These are phyloP conservation scores for Ferdinandea cuprea DNA, from an alignment of 2,888 invertebrate species.

Conservation along the genomic window DNA sequence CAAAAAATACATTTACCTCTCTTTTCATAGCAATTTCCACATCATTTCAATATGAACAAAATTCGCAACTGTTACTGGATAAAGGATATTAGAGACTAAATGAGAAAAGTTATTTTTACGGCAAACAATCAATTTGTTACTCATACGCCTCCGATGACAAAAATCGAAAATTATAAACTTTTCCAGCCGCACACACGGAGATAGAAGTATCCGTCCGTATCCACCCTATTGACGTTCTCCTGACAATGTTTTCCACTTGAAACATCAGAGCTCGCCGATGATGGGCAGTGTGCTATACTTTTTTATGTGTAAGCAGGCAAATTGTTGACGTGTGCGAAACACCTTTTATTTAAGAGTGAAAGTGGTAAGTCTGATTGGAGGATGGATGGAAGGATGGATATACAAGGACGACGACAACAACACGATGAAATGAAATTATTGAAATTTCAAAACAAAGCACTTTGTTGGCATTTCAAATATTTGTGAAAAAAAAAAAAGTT, in stretches of 20 bases:
- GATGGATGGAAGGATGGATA: background rate
- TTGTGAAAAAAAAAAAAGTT: background rate
- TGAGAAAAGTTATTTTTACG: constrained; percentile 12
- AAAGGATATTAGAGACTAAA: constrained; percentile 15
- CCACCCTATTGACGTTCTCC: constrained; percentile 6
- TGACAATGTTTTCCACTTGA: background rate
- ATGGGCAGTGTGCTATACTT: background rate
- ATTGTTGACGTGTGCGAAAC: constrained; percentile 11
- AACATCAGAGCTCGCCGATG: background rate
- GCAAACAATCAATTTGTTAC: constrained; percentile 15
- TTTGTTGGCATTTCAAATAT: background rate
- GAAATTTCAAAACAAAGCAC: constrained; percentile 3
- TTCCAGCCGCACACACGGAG: background rate
- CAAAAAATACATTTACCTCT: background rate
- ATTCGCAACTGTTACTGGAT: constrained; percentile 6
- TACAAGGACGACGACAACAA: background rate
- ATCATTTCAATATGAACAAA: constrained; percentile 1
- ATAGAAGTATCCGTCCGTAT: background rate
- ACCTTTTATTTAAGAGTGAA: constrained; percentile 4
- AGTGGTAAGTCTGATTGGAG: background rate
- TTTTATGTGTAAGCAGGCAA: no score
- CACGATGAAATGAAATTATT: constrained; percentile 8
- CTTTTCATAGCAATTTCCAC: constrained; percentile 11
- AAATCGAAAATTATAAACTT: background rate
- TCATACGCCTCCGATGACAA: constrained; percentile 2